Percentiles rank a stretch among this genome's conserved stretches.
These are phyloP conservation scores for Micromussa lordhowensis DNA, from an alignment of 92 coral and sea anemone genomes.

Conservation along the genomic window DNA sequence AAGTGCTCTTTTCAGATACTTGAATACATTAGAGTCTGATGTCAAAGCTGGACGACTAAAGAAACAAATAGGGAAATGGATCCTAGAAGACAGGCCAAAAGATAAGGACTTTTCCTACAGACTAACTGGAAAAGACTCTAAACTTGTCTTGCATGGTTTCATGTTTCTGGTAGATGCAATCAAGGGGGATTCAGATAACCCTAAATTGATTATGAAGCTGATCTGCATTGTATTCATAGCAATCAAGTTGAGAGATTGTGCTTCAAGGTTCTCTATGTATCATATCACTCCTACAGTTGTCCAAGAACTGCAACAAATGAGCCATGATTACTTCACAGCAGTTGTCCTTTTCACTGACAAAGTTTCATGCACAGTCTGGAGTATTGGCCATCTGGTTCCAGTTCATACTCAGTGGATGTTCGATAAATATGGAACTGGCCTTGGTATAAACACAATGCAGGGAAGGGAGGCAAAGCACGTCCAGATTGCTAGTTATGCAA, in stretches of 20 bases:
- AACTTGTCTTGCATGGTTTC: constrained; percentile 67
- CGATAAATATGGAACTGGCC: constrained; percentile 56
- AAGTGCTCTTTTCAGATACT: constrained; percentile 42
- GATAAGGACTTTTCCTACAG: constrained; percentile 68
- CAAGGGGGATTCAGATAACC: constrained; percentile 57
- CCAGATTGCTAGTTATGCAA: constrained; percentile 69
- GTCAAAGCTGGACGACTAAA: constrained; percentile 68
- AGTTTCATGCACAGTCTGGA: constrained; percentile 66
- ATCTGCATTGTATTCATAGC: constrained; percentile 61
- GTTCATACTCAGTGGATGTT: constrained; percentile 63
- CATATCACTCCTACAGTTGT: constrained; percentile 18
- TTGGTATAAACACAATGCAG: constrained; percentile 69
- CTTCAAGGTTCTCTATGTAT: constrained; percentile 59
- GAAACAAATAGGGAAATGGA: constrained; percentile 62
- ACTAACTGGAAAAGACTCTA: constrained; percentile 75
- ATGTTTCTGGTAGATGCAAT: constrained; percentile 70
- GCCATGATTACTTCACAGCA: constrained; percentile 50
- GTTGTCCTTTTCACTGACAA: constrained; percentile 55
- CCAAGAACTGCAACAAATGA: constrained; percentile 35
- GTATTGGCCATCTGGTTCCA: constrained; percentile 68
- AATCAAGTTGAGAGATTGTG: constrained; percentile 60
- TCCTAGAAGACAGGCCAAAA: constrained; percentile 58
- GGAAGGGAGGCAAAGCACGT: constrained; percentile 78
- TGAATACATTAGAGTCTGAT: constrained; percentile 45
- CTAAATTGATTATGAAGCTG: constrained; percentile 51